Base-by-base conservation (phyloP, 2,888 invertebrate genomes). In the Nomada ferruginata region DNA sequence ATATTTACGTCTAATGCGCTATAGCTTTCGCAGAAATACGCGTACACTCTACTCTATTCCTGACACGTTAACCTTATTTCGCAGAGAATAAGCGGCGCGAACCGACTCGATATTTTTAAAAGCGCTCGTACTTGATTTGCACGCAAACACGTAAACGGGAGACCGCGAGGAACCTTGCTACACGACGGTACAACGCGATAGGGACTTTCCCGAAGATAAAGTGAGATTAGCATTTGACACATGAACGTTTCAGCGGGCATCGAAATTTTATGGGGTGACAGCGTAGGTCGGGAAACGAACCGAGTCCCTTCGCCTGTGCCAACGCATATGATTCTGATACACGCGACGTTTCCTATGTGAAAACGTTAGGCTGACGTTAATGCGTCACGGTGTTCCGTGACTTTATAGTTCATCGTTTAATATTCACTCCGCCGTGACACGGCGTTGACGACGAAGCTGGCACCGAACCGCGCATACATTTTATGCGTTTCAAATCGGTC, bases 281-380 rank as follows among this genome's bases (percentile, higher is more conserved):
- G 47, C 5, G 36, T 66, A 61, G 74, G 60, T 63, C 76, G 47
- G 42, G 2, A 13, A 23, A 1, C 13, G n/a, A 63, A 26, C 10
- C 42, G 63, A 63, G 20, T 59, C 47, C 7, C 18, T 69, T 59
- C 23, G 26, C 47, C 57, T 29, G 18, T 13, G 26, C 50, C 18
- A 20, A 44, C 42, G 69, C 53, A 10, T 63, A 74, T n/a, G 63
- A 60, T 65, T 4, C 26, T 9, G 63, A 20, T 69, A 60, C 81
- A 80, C 74, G 81, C 81, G 81, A 81, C 55, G 55, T 59, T 68
- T 79, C 59, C 79, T 68, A 79, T 66, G 47, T 36, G 74, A 55
- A 68, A 66, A 74, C 26, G 75, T 74, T 63, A 79, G 68, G 20
- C 20, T 52, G 60, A 36, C 79, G 57, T 80, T 78, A 78, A 79